Percentiles rank a stretch among this genome's conserved stretches.
Conservation (phyloP, 2,888 invertebrate genomes). For the Sericinus montela region DNA sequence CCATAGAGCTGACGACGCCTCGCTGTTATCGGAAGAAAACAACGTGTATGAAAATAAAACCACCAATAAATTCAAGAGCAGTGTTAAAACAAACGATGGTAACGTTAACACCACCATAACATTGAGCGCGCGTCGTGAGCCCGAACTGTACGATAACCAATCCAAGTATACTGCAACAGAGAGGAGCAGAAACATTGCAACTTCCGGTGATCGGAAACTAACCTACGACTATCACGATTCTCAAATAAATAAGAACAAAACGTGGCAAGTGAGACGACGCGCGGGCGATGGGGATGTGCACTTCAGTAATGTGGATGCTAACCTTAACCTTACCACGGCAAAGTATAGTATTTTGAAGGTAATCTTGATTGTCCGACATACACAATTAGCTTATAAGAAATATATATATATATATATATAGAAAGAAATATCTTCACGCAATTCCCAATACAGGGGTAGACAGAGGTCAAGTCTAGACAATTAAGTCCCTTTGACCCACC, state of each 20-base stretch:
- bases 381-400: no score
- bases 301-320: neutral
- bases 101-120: neutral
- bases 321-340: slow-evolving; percentile 17
- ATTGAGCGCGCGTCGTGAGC: neutral
- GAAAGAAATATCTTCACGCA: no score
- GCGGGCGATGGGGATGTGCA: neutral
- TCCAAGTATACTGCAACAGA: neutral
- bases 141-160: neutral
- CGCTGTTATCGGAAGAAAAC: neutral
- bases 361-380: neutral
- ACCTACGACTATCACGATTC: neutral
- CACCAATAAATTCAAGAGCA: neutral
- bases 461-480: no score
- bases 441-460: no score
- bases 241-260: neutral
- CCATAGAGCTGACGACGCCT: neutral
- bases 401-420: no score
- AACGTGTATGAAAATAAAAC: no score
- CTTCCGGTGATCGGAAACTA: neutral
- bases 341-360: slow-evolving; percentile 43
- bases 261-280: neutral
- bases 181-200: neutral
- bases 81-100: neutral
- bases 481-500: no score